Conservation (phyloP, 2,113 vertebrate genomes). For the Kryptolebias marmoratus region DNA sequence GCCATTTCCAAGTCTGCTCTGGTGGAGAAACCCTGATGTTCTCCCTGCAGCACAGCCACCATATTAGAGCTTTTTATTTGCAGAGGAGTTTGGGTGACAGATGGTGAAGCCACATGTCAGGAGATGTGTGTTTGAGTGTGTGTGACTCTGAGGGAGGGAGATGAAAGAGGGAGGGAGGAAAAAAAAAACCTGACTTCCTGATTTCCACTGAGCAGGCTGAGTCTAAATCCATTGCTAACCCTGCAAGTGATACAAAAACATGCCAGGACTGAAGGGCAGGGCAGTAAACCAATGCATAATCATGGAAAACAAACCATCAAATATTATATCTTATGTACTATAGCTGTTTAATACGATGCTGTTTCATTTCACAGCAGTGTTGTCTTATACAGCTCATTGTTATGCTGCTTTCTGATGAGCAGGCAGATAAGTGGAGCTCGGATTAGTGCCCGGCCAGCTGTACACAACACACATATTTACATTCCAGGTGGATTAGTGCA, state of each 20-base stretch:
- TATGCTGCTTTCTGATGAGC: constrained; percentile 10
- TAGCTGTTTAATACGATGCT: not conserved
- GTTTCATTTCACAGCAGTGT: not conserved
- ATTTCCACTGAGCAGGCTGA: constrained; percentile 32
- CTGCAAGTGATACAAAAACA: constrained; percentile 35
- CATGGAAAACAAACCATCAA: not conserved
- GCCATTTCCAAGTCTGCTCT: constrained; percentile 17
- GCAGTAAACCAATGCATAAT: not conserved
- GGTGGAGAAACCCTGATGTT: constrained; percentile 19
- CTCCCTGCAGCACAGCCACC: constrained; percentile 12
- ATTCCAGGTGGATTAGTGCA: constrained; percentile 24
- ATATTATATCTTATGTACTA: not conserved
- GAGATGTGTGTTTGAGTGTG: constrained; percentile 3
- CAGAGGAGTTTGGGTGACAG: constrained; percentile 46
- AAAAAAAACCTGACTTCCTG: constrained; percentile 27
- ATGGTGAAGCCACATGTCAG: constrained; percentile 49
- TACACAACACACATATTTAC: constrained; percentile 33
- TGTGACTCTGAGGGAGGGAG: not conserved
- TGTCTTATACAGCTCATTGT: constrained; percentile 6
- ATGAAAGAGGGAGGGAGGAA: constrained; percentile 15
- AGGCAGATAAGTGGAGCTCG: constrained; percentile 19
- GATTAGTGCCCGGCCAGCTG: constrained; percentile 29
- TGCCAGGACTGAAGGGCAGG: not conserved
- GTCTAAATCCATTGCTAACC: constrained; percentile 29
- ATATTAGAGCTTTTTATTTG: constrained; percentile 49